Conservation (phyloP, 1,140 invertebrate species). For the Brachionus rubens region DNA sequence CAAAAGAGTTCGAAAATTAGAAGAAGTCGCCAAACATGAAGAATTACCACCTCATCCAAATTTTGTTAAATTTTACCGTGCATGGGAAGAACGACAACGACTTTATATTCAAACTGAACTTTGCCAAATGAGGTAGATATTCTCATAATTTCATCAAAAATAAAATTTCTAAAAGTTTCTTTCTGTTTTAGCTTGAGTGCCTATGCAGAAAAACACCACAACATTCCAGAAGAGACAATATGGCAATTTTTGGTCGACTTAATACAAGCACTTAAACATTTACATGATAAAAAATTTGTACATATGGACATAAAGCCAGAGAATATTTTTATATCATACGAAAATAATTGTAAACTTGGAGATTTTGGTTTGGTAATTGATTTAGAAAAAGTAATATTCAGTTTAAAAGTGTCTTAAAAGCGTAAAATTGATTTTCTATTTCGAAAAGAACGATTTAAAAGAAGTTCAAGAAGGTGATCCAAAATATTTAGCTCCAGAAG, state of each 20-base stretch:
- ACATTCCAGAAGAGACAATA: constrained; percentile 61
- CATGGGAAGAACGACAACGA: constrained; percentile 72
- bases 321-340: constrained; percentile 68
- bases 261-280: constrained; percentile 66
- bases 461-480: constrained; percentile 70
- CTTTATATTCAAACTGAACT: constrained; percentile 73
- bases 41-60: constrained; percentile 68
- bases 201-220: constrained; percentile 61
- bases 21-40: constrained; percentile 71
- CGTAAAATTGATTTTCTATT: constrained; percentile 3
- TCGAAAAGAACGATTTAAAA: constrained; percentile 19
- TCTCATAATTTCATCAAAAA: background rate
- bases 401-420: too few species aligned
- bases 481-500: constrained; percentile 72
- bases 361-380: constrained; percentile 74
- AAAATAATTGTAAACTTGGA: constrained; percentile 68
- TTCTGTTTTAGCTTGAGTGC: constrained; percentile 55
- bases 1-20: constrained; percentile 64
- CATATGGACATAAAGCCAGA: constrained; percentile 76
- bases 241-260: constrained; percentile 65
- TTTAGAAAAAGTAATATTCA: constrained; percentile 65
- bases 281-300: constrained; percentile 68
- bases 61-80: constrained; percentile 68
- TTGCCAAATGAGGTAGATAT: constrained; percentile 64
- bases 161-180: background rate